phyloP scores from a whole-genome alignment of 2,888 invertebrate species.

The Campoletis raptor region DNA sequence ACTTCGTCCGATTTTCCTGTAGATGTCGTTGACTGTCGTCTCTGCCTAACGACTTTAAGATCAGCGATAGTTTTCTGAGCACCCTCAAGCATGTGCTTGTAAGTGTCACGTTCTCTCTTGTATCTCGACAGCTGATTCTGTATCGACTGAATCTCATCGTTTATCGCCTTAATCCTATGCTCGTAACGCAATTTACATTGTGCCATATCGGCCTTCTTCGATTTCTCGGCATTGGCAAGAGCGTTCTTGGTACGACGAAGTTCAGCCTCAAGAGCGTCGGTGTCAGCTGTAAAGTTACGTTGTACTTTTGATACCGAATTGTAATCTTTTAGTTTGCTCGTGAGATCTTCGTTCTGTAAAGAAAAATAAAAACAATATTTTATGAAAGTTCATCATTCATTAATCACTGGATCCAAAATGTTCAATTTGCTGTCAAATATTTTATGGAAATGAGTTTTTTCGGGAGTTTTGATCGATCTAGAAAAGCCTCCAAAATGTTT shows the following conservation, averaged over 20 bases:
- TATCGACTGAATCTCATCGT: slow-evolving; percentile 93
- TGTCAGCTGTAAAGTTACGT: slow-evolving; percentile 91
- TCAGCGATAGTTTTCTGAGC: slow-evolving; percentile 94
- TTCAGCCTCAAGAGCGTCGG: slow-evolving; percentile 91
- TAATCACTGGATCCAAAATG: no score
- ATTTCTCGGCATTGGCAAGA: slow-evolving; percentile 89
- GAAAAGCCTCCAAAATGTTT: no score
- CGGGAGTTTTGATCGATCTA: not conserved
- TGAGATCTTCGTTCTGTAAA: slow-evolving; percentile 90
- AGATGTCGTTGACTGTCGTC: slow-evolving; percentile 85
- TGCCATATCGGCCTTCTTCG: slow-evolving; percentile 91
- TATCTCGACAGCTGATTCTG: slow-evolving; percentile 92
- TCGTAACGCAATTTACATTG: slow-evolving; percentile 94
- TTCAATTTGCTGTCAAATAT: no score
- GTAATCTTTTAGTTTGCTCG: slow-evolving; percentile 93
- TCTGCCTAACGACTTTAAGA: slow-evolving; percentile 86
- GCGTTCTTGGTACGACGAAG: slow-evolving; percentile 89
- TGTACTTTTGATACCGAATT: slow-evolving; percentile 94
- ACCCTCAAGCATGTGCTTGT: slow-evolving; percentile 95
- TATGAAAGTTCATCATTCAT: no score
- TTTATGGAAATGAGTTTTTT: not conserved
- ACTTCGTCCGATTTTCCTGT: slow-evolving; percentile 92
- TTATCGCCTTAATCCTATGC: slow-evolving; percentile 92
- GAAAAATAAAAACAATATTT: not conserved
- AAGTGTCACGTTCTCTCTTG: slow-evolving; percentile 94